Base-by-base conservation (phyloP, 2,797 vertebrate species). In the Notolepis coatsorum region DNA sequence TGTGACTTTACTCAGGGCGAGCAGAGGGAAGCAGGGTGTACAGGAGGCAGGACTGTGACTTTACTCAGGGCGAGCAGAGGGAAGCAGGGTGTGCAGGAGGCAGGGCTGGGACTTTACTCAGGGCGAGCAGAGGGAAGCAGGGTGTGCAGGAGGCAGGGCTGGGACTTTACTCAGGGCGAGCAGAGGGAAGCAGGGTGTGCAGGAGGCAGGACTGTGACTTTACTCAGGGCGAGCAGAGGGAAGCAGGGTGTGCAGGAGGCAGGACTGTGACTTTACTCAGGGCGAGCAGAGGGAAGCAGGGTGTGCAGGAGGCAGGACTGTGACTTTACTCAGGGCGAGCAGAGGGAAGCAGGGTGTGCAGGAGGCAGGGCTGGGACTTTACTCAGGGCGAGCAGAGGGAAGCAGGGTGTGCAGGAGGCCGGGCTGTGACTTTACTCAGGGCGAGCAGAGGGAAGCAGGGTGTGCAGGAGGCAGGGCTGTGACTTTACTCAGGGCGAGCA, bases 31-130 rank as follows among this genome's bases (percentile, higher is more conserved):
- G n/a, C n/a, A n/a, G n/a, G n/a, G 39, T 20, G 35, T 48, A 28
- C 13, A 39, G 27, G 46, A 64, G 37, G 39, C 24, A 31, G 12
- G 38, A 35, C 48, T 10, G 20, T 25, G 27, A 51, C 48, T 67
- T 61, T 31, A 64, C 3, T 24, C 21, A 17, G 55, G 71, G 59
- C 80, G 65, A 73, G n/a, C n/a, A n/a, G n/a, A n/a, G n/a, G n/a
- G n/a, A n/a, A n/a, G n/a, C n/a, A n/a, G n/a, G n/a, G 39, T 20
- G 35, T 48, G 31, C 13, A 39, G 27, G 46, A 64, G 37, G 39
- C 24, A 31, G 12, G 38, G 38, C 48, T 10, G 20, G 23, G 27
- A 51, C 48, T 67, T 61, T 31, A 64, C 3, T 24, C 21, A 17
- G 55, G 71, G 59, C 80, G 65, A 73, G n/a, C n/a, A n/a, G n/a